Evolutionary conservation across 2,797 vertebrate species (phyloP).

Genomic region (Gadopsis marmoratus): DNA sequence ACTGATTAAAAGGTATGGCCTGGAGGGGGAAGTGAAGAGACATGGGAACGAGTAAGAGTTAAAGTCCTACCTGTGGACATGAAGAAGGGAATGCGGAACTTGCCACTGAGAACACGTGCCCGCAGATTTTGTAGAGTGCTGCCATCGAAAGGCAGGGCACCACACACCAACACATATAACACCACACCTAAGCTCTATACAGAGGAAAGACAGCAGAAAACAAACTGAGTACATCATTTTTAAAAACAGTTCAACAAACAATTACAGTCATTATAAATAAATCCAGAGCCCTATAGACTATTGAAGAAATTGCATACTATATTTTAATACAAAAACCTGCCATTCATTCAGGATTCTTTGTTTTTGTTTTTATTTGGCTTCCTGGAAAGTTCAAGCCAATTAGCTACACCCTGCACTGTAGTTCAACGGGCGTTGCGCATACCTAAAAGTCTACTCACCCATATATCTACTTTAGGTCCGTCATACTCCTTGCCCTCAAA

Average conservation of each 20-base stretch:
- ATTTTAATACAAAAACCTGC: background rate
- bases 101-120: slow-evolving; percentile 96
- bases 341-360: background rate
- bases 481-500: slow-evolving; percentile 99
- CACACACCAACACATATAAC: slow-evolving; percentile 96
- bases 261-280: background rate
- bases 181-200: slow-evolving; percentile 95
- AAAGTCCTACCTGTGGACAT: slow-evolving; percentile 92
- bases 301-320: background rate
- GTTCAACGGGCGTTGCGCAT: background rate
- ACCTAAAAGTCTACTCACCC: slow-evolving; percentile 85
- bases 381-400: background rate
- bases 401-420: background rate
- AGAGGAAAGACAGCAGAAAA: slow-evolving; percentile 12
- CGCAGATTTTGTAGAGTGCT: slow-evolving; percentile 98
- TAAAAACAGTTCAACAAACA: background rate
- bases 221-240: background rate
- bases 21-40: background rate
- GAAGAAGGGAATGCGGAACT: slow-evolving; percentile 99
- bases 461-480: slow-evolving; percentile 98
- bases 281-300: background rate
- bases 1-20: background rate
- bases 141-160: slow-evolving; percentile 96
- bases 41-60: background rate
- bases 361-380: background rate